A percentile compares a stretch with the other conserved stretches of the same genome.
These are phyloP conservation scores for Bufo gargarizans DNA, from an alignment of 2,113 vertebrate genomes.

Conservation along the genomic window DNA sequence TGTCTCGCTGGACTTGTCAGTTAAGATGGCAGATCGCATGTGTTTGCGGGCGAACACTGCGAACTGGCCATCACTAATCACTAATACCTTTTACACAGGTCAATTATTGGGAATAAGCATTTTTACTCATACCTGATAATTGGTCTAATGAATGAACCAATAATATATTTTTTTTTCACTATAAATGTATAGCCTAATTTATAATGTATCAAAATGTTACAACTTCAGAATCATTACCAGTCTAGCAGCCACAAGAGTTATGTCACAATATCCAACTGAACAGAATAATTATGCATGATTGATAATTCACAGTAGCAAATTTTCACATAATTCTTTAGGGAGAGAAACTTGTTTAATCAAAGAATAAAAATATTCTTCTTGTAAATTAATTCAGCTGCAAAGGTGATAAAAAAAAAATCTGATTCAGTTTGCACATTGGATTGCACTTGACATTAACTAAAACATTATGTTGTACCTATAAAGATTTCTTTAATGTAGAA, in stretches of 20 bases:
- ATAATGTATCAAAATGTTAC: conserved; percentile 41
- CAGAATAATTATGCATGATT: conserved; percentile 65
- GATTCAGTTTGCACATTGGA: conserved; percentile 58
- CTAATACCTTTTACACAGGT: no score
- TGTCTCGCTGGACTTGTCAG: no score
- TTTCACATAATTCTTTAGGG: conserved; percentile 60
- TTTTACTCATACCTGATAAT: background rate
- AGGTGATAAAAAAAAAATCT: conserved; percentile 52
- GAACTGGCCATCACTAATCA: no score
- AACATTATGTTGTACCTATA: conserved; percentile 47
- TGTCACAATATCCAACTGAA: conserved; percentile 60
- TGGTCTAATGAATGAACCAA: background rate
- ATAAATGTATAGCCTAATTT: conserved; percentile 38
- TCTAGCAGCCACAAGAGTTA: conserved; percentile 44
- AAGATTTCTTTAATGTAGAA: background rate
- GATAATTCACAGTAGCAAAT: conserved; percentile 63
- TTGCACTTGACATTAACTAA: conserved; percentile 49
- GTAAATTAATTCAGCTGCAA: conserved; percentile 62
- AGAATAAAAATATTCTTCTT: conserved; percentile 58
- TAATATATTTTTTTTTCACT: conserved; percentile 4
- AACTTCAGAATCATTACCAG: conserved; percentile 64
- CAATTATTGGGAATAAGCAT: background rate
- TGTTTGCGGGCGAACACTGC: no score
- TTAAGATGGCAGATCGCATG: no score
- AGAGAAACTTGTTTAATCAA: conserved; percentile 63